Base-by-base conservation (phyloP, 1,140 invertebrate species). In the Aplysia californica region DNA sequence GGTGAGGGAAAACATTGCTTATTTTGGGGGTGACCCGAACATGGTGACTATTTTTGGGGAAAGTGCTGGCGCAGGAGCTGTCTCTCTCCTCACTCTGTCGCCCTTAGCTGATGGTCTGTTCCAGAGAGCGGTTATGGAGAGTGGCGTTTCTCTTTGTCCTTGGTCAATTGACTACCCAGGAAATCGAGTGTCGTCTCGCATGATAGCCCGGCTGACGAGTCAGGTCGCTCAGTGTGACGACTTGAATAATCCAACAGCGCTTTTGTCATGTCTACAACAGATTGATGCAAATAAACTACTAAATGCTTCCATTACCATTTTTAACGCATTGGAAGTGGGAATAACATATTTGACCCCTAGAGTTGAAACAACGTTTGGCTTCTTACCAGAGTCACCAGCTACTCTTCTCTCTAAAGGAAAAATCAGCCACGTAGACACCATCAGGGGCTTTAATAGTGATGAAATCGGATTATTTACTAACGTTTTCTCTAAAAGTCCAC, bases 11-110 rank as follows among this genome's bases (percentile, higher is more conserved):
- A 97, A 98, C 89, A 96, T 97, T 41, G 92, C 92, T 68, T 92
- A 91, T 75, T 99, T 99, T 87, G 96, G 96, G 86, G 97, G 97
- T 1, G 95, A 98, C 90, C 92, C 92, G 2, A 91, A 94, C 6
- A 92, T 92, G 0, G 96, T 99, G 64, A 98, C 96, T 0, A 88
- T 98, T 33, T 96, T 97, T 89, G 97, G 97, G 0, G 94, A 96
- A 2, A 96, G 95, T 26, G 95, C 96, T 10, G 97, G 97, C 21
- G 97, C 95, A 0, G 80, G 78, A 29, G 81, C 77, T 59, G 80
- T 83, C 38, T 82, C 82, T 29, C 31, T 87, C n/a, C 82, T 82
- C 31, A 70, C 84, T 36, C 44, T 87, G 20, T 85, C 84, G 15
- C 82, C 82, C 23, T 58, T 74, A 41, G 66, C 76, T 18, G 75